Percentiles rank a stretch among this genome's conserved stretches.
phyloP scores from a whole-genome alignment of 2,113 vertebrate species.

The Caracal caracal region DNA sequence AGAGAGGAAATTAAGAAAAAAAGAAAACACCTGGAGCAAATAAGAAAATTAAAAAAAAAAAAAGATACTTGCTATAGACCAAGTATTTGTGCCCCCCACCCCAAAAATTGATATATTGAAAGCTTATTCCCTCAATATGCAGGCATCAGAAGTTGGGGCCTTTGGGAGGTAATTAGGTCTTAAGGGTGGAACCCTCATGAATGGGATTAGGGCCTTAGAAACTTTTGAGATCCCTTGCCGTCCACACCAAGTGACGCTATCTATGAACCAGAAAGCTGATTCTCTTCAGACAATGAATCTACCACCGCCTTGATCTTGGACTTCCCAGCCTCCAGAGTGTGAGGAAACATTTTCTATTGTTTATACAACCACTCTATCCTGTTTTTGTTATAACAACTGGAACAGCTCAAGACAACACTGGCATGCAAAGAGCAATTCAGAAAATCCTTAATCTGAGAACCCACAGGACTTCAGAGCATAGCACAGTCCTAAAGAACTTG shows the following conservation, averaged over 20 bases:
- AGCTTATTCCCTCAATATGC: background rate
- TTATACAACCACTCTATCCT: background rate
- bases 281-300: background rate
- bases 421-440: background rate
- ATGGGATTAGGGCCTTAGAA: background rate
- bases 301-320: background rate
- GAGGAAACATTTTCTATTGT: background rate
- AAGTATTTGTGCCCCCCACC: background rate
- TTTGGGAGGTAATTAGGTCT: background rate
- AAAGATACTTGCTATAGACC: background rate
- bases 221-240: too few species aligned
- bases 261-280: background rate
- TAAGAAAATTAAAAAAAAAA: background rate
- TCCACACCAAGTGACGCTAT: background rate
- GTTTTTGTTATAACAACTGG: background rate
- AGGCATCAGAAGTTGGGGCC: background rate
- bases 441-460: background rate
- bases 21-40: background rate
- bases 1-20: too few species aligned
- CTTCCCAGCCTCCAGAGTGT: background rate
- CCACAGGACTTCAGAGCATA: background rate
- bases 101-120: background rate
- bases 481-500: background rate
- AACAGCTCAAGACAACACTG: background rate
- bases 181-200: background rate